phyloP scores from a whole-genome alignment of 2,797 vertebrate species.

The Pelobates cultripes region DNA sequence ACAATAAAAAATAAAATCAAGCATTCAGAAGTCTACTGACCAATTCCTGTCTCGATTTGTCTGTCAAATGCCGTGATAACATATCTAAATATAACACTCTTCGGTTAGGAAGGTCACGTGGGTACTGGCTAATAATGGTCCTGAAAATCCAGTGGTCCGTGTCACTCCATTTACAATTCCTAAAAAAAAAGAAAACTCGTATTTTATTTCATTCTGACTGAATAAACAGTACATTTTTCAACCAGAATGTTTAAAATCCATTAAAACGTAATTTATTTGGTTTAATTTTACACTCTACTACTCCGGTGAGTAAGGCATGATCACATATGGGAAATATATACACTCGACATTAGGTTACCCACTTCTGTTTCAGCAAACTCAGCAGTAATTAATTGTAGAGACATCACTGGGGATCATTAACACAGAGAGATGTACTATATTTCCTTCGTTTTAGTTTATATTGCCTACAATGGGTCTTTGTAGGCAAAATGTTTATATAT shows the following conservation, averaged over 20 bases:
- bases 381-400: no score
- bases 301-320: not conserved
- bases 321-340: not conserved
- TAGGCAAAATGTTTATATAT: no score
- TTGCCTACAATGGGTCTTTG: no score
- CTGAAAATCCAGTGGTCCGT: constrained; percentile 83
- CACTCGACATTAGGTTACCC: no score
- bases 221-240: not conserved
- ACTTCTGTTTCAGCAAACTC: no score
- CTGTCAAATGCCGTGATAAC: constrained; percentile 83
- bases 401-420: no score
- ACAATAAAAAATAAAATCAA: not conserved
- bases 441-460: no score
- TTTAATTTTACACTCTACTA: not conserved
- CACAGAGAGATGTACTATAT: no score
- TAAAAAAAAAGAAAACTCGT: constrained; percentile 61
- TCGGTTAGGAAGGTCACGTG: constrained; percentile 73
- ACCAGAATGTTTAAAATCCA: not conserved
- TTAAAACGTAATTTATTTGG: not conserved
- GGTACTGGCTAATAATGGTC: constrained; percentile 78
- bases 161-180: constrained; percentile 79
- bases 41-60: constrained; percentile 80
- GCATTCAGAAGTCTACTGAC: constrained; percentile 72
- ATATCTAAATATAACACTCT: constrained; percentile 83
- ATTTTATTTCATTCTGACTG: not conserved